A percentile compares a stretch with the other conserved stretches of the same genome.
Evolutionary conservation across 2,888 invertebrate species (phyloP).

Genomic region (Pasiphila rectangulata): DNA sequence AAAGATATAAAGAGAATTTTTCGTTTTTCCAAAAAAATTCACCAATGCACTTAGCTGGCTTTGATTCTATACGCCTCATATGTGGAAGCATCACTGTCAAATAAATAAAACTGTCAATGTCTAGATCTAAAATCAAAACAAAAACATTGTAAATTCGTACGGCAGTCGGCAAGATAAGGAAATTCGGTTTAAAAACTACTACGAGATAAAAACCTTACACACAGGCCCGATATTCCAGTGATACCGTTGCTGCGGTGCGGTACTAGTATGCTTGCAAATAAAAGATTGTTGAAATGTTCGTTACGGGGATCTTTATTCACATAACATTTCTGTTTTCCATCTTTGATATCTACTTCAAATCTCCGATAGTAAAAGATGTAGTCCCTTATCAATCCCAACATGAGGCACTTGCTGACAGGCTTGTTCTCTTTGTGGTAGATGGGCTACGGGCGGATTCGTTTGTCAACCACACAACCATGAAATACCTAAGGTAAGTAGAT

Average conservation of each 20-base stretch:
- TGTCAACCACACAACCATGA: constrained; percentile 81
- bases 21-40: too few relatives aligned
- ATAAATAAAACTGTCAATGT: too few relatives aligned
- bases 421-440: constrained; percentile 95
- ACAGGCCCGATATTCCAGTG: too few relatives aligned
- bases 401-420: constrained; percentile 84
- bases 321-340: constrained; percentile 89
- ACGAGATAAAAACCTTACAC: neutral
- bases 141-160: too few relatives aligned
- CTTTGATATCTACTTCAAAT: constrained; percentile 96
- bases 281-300: constrained; percentile 49
- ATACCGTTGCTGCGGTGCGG: neutral
- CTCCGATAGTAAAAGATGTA: constrained; percentile 90
- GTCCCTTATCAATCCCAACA: constrained; percentile 71
- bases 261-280: neutral
- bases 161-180: too few relatives aligned
- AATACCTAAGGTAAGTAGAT: constrained; percentile 82
- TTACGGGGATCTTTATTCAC: constrained; percentile 84
- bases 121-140: too few relatives aligned
- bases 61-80: too few relatives aligned
- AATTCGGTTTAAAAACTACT: too few relatives aligned
- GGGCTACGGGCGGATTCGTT: constrained; percentile 94
- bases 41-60: too few relatives aligned
- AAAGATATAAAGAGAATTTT: too few relatives aligned
- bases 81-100: too few relatives aligned